Evolutionary conservation across 37 sponge, comb jelly and placozoan species (phyloP), one percentile per base, ranked within the genome.

Genomic region (Hormiphora californensis): DNA sequence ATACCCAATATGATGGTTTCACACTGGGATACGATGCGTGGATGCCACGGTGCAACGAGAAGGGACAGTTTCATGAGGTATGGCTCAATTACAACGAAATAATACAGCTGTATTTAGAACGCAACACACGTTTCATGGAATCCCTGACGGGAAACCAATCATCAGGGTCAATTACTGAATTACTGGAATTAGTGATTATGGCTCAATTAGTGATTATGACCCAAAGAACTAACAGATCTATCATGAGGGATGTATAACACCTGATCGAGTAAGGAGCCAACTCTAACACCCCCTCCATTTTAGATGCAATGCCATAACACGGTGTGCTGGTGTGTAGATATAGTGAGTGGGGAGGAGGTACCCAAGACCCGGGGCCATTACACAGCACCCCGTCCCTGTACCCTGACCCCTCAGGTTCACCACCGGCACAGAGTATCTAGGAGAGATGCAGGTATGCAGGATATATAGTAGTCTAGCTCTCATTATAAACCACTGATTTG

Each of bases 41-140:
- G n/a, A 15, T 12, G 17, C 61, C 61, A 30, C n/a, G 61, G 9
- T 57, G 61, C 23, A 57, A 5, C 3, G 61, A 57, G n/a, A 5
- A 30, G 7, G 61, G 61, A 5, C 30, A 57, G 61, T 57, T 57
- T 57, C 61, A 57, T 57, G 61, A 57, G 61, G 61, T 57, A 57
- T 28, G 53, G n/a, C n/a, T n/a, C n/a, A n/a, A n/a, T n/a, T n/a
- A n/a, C n/a, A n/a, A n/a, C n/a, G n/a, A n/a, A n/a, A n/a, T n/a
- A n/a, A n/a, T n/a, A n/a, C n/a, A n/a, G n/a, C n/a, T n/a, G n/a
- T n/a, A n/a, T n/a, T n/a, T n/a, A n/a, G n/a, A n/a, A n/a, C n/a
- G n/a, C n/a, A n/a, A n/a, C n/a, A n/a, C n/a, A n/a, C n/a, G n/a
- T n/a, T n/a, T n/a, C n/a, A n/a, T n/a, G n/a, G n/a, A n/a, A n/a